phyloP scores from a whole-genome alignment of 2,113 vertebrate genomes.

The Microtus richardsoni region DNA sequence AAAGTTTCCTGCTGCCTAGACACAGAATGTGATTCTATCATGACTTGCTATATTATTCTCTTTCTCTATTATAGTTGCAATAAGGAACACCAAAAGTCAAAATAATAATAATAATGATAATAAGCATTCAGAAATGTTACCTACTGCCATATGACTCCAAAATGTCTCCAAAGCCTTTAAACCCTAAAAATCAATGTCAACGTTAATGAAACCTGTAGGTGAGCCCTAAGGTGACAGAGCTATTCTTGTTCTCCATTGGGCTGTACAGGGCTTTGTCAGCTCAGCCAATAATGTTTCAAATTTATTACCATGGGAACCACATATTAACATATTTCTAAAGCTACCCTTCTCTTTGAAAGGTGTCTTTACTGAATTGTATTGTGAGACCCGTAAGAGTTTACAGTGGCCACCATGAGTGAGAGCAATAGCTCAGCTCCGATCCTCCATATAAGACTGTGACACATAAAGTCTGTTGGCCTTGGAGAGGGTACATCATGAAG shows the following conservation, averaged over 20 bases:
- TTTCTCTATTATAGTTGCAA: constrained; percentile 35
- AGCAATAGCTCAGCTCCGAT: background rate
- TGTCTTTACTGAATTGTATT: background rate
- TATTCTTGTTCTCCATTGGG: background rate
- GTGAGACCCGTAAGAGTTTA: background rate
- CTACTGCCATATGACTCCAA: background rate
- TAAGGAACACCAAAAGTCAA: constrained; percentile 31
- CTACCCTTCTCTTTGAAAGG: background rate
- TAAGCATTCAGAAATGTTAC: background rate
- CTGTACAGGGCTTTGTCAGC: background rate
- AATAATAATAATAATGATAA: background rate
- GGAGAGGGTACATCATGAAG: background rate
- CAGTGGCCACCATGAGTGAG: background rate
- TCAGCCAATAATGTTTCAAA: background rate
- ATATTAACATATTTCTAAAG: constrained; percentile 27
- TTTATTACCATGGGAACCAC: constrained; percentile 8
- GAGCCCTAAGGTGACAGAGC: background rate
- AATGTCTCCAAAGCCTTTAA: constrained; percentile 16
- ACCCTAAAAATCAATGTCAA: background rate
- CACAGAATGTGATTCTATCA: constrained; percentile 39
- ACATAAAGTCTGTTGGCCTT: fast-evolving
- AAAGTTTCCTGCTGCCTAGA: constrained; percentile 66
- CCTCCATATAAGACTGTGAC: background rate
- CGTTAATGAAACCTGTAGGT: background rate
- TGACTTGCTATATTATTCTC: background rate